Percentiles rank a stretch among this genome's conserved stretches.
These are phyloP conservation scores for Anthonomus grandis DNA, from an alignment of 1,140 invertebrate genomes.

Conservation along the genomic window DNA sequence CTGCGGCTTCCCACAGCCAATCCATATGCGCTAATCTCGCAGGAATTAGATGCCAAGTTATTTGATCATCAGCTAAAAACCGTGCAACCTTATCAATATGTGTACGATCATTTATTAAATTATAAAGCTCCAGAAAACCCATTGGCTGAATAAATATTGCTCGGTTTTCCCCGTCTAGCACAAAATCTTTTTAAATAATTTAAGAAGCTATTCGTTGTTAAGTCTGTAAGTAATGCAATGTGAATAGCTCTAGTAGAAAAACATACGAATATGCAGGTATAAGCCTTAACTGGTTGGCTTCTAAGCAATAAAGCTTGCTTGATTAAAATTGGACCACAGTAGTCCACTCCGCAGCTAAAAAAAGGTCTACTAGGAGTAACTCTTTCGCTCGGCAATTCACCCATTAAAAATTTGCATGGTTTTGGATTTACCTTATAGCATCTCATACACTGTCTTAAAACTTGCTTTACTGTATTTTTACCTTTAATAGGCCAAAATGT, in stretches of 20 bases:
- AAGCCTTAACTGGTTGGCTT: too few species aligned
- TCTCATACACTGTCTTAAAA: conserved; percentile 37
- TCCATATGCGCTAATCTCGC: too few species aligned
- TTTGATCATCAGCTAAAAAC: too few species aligned
- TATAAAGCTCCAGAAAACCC: background rate
- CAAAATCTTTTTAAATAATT: conserved; percentile 46
- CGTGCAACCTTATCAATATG: conserved; percentile 61
- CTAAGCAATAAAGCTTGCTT: background rate
- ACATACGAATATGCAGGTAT: too few species aligned
- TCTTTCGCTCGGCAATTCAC: conserved; percentile 27
- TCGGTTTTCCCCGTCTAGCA: conserved; percentile 37
- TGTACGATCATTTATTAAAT: background rate
- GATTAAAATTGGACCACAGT: background rate
- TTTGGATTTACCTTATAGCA: conserved; percentile 38
- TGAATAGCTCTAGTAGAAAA: conserved; percentile 47
- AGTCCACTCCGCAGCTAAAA: background rate
- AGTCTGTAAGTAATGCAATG: conserved; percentile 44
- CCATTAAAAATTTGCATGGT: conserved; percentile 34
- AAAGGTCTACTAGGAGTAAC: conserved; percentile 25
- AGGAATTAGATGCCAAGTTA: too few species aligned
- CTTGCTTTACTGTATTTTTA: conserved; percentile 21
- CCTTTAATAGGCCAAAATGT: conserved; percentile 34
- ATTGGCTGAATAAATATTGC: conserved; percentile 32
- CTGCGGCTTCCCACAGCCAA: too few species aligned
- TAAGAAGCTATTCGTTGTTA: conserved; percentile 45